phyloP scores from a whole-genome alignment of 2,797 vertebrate species.

The Sebastes oblongus region DNA sequence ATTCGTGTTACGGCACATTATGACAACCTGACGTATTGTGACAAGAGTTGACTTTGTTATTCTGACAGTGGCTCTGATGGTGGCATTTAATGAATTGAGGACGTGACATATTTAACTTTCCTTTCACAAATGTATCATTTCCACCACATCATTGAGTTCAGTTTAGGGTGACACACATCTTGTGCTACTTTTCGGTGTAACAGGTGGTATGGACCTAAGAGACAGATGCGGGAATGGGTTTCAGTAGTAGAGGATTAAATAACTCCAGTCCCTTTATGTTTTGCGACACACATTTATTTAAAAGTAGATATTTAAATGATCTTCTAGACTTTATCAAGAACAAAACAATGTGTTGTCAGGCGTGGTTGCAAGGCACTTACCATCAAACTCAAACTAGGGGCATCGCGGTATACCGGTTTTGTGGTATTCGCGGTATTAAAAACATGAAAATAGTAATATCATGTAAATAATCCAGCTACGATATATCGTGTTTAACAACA shows the following conservation, averaged over 20 bases:
- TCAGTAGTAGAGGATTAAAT: not conserved
- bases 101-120: conserved; percentile 4
- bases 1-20: conserved; percentile 12
- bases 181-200: not conserved
- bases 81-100: conserved; percentile 24
- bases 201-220: not conserved
- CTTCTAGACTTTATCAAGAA: not conserved
- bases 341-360: not conserved
- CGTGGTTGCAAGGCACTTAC: too few relatives aligned
- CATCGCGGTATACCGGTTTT: too few relatives aligned
- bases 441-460: too few relatives aligned
- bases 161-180: not conserved
- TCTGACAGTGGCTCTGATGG: conserved; percentile 30
- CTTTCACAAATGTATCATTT: conserved; percentile 5
- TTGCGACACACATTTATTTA: not conserved
- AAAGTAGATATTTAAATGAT: not conserved
- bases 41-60: conserved; percentile 21
- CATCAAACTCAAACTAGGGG: too few relatives aligned
- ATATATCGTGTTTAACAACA: too few relatives aligned
- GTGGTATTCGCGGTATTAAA: too few relatives aligned
- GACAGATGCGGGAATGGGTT: not conserved
- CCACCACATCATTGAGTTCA: not conserved
- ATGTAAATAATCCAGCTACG: too few relatives aligned
- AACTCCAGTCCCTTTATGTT: not conserved
- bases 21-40: conserved; percentile 35